Conservation (phyloP, 2,888 invertebrate genomes). For the Phaonia tiefii region DNA sequence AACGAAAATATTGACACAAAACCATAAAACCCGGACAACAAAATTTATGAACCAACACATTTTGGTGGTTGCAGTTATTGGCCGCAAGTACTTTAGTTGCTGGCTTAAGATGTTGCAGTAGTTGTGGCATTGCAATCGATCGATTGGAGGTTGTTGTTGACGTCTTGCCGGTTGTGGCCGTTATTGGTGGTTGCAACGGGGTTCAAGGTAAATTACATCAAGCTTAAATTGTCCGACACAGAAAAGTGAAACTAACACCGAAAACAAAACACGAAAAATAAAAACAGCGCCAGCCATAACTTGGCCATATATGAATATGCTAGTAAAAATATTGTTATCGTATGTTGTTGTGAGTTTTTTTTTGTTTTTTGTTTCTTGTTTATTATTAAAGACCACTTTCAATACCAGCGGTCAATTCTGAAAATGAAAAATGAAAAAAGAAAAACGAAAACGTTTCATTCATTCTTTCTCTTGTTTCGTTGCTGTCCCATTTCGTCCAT, state of each 20-base stretch:
- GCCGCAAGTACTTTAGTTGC: neutral
- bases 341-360: neutral
- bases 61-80: neutral
- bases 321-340: neutral
- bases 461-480: neutral
- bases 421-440: too few relatives aligned
- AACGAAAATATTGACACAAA: constrained; percentile 17
- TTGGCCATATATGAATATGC: neutral
- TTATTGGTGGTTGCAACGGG: constrained; percentile 44
- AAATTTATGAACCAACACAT: constrained; percentile 41
- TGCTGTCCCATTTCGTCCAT: neutral
- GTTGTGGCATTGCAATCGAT: neutral
- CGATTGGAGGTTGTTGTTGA: constrained; percentile 9
- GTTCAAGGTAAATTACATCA: constrained; percentile 69
- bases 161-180: neutral
- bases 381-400: constrained; percentile 35
- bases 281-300: constrained; percentile 15
- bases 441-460: too few relatives aligned
- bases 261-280: constrained; percentile 32
- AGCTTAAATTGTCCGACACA: constrained; percentile 51
- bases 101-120: neutral
- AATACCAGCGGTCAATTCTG: constrained; percentile 17
- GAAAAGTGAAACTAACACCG: constrained; percentile 68
- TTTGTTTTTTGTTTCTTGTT: too few relatives aligned
- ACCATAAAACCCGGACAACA: constrained; percentile 12